Conservation (phyloP, 2,888 invertebrate genomes). For the Temnothorax rugatulus region DNA sequence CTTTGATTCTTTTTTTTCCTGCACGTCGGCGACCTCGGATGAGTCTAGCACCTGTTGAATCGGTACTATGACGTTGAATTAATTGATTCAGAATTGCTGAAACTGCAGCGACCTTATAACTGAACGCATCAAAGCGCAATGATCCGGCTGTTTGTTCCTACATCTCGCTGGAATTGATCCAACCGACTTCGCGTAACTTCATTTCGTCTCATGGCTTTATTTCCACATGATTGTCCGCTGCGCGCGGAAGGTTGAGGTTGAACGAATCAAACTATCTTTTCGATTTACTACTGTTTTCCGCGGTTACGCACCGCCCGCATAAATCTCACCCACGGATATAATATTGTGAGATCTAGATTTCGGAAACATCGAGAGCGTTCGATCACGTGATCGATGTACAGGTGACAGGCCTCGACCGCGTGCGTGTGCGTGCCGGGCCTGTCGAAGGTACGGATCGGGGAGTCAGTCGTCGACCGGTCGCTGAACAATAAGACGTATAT, state of each 20-base stretch:
- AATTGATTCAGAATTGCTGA: slow-evolving; percentile 70
- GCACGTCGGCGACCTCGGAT: slow-evolving; percentile 9
- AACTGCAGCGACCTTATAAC: slow-evolving; percentile 43
- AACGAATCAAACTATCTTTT: slow-evolving; percentile 30
- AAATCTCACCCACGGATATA: slow-evolving; percentile 4
- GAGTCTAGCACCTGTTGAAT: slow-evolving; percentile 72
- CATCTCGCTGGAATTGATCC: slow-evolving; percentile 9
- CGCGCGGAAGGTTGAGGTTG: slow-evolving; percentile 21
- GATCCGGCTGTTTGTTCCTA: slow-evolving; percentile 32
- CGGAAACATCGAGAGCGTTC: no score
- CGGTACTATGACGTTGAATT: slow-evolving; percentile 53
- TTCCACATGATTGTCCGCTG: slow-evolving; percentile 34
- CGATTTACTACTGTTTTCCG: slow-evolving; percentile 22
- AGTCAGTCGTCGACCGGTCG: no score
- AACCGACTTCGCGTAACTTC: slow-evolving; percentile 23
- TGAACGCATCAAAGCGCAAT: slow-evolving; percentile 44
- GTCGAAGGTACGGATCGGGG: no score
- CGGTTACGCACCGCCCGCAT: slow-evolving; percentile 21
- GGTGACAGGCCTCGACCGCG: no score
- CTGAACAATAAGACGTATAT: no score
- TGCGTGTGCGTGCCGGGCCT: no score
- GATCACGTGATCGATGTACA: no score
- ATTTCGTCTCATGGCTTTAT: slow-evolving; percentile 27
- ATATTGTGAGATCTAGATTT: no score
- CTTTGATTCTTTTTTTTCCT: slow-evolving; percentile 10